Conservation (phyloP, 1,140 invertebrate species). For the Asobara japonica region DNA sequence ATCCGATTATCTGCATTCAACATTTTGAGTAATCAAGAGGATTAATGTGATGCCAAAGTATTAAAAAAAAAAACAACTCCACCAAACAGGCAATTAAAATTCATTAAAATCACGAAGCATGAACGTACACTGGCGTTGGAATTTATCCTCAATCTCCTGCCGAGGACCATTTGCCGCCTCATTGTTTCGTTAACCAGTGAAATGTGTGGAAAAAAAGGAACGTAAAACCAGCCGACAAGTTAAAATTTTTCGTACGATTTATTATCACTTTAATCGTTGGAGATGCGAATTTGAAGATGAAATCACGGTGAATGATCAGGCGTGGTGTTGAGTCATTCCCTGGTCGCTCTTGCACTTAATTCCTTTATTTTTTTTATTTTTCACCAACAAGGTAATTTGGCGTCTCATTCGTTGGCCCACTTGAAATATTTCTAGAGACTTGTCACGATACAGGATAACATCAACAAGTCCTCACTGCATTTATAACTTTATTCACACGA, state of each 20-base stretch:
- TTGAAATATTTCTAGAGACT: conserved; percentile 36
- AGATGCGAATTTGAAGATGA: conserved; percentile 28
- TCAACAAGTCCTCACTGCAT: conserved; percentile 21
- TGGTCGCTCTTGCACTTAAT: conserved; percentile 19
- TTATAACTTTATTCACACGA: conserved; percentile 11
- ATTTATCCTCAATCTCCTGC: not conserved
- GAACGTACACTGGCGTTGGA: not conserved
- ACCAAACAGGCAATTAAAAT: conserved; percentile 13
- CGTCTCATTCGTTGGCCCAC: not conserved
- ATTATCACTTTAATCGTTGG: conserved; percentile 14
- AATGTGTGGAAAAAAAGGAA: not conserved
- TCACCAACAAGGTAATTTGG: not conserved
- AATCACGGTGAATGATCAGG: conserved; percentile 31
- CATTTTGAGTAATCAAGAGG: not conserved
- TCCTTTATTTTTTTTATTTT: not conserved
- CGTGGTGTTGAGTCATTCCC: conserved; percentile 34
- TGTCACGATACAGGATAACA: conserved; percentile 26
- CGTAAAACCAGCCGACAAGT: not conserved
- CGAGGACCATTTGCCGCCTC: not conserved
- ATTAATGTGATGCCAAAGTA: not conserved
- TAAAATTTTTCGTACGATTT: conserved; percentile 8
- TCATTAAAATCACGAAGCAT: conserved; percentile 5
- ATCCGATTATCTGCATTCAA: too few species aligned
- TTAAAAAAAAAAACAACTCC: not conserved
- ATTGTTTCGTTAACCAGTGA: not conserved